Base-by-base conservation (phyloP, 1,140 invertebrate species). In the Drosophila kurseongensis region DNA sequence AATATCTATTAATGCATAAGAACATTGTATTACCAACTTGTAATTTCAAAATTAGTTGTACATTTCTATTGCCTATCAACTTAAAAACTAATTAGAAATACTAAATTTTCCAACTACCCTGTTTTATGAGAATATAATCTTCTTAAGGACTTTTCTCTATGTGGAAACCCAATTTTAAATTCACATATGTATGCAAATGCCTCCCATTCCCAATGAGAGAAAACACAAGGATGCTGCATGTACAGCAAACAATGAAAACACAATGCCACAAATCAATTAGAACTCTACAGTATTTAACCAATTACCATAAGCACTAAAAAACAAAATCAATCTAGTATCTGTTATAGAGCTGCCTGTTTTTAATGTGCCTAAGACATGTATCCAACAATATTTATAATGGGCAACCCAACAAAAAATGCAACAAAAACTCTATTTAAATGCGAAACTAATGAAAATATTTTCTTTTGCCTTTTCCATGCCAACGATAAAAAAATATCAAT, bases 401-500 rank as follows among this genome's bases (percentile, higher is more conserved):
- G 56, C n/a, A 60, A 27, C 12, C 38, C 35, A 71, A 78, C 12
- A 71, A 78, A n/a, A 76, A 67, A 47, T 40, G 45, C 42, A 73
- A 63, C 23, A 72, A 56, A 51, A 42, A 16, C 32, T 38, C 29
- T 40, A 63, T 89, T 74, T 75, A 67, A 68, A 77, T 75, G 38
- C 54, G 56, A 78, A 73, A 82, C 81, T 90, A 90, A 90, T 86
- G 54, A 54, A 75, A 75, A 80, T 82, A 62, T 82, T 77, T 82
- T 88, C 72, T 84, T 58, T 89, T 81, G 50, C 69, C 74, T 80
- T 86, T 90, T 81, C 59, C 61, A 84, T 92, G 91, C 91, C 84
- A 57, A 52, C 48, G 52, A 78, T 18, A 50, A 59, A 72, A 32
- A 56, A 13, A 32, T 4, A 9, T 2, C 32, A 63, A 40, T 16